Percentiles rank a stretch among this genome's conserved stretches.
Conservation (phyloP, 2,113 vertebrate species). For the Centropus unirufus region DNA sequence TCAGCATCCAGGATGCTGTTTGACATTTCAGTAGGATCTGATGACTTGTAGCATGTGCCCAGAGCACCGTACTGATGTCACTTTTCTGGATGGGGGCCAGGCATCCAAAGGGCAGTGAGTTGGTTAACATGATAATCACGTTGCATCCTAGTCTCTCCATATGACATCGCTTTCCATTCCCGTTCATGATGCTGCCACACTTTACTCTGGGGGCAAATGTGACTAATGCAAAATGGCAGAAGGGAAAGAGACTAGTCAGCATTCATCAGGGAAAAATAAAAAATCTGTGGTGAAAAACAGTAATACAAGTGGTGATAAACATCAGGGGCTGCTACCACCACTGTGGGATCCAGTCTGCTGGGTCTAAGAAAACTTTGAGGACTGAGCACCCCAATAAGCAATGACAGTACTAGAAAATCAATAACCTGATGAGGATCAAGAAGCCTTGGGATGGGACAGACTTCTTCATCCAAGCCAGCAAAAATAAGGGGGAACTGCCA, state of each 20-base stretch:
- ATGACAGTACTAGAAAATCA: background rate
- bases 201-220: slow-evolving; percentile 5
- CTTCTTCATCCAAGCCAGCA: background rate
- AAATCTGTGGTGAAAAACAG: background rate
- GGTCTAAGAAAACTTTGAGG: background rate
- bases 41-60: background rate
- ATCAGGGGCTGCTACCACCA: background rate
- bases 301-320: background rate
- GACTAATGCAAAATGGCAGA: slow-evolving; percentile 24
- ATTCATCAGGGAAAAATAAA: background rate
- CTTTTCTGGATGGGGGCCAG: background rate
- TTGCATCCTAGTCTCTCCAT: background rate
- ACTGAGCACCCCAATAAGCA: background rate
- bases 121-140: background rate
- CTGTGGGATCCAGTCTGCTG: background rate
- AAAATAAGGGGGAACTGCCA: background rate
- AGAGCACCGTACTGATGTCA: background rate
- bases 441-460: background rate
- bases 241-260: background rate
- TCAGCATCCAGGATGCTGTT: background rate
- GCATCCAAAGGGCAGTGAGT: background rate
- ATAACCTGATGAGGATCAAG: background rate
- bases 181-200: background rate
- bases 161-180: background rate
- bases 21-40: background rate